Evolutionary conservation across 1,140 invertebrate species (phyloP).

Genomic region (Metaphire vulgaris): DNA sequence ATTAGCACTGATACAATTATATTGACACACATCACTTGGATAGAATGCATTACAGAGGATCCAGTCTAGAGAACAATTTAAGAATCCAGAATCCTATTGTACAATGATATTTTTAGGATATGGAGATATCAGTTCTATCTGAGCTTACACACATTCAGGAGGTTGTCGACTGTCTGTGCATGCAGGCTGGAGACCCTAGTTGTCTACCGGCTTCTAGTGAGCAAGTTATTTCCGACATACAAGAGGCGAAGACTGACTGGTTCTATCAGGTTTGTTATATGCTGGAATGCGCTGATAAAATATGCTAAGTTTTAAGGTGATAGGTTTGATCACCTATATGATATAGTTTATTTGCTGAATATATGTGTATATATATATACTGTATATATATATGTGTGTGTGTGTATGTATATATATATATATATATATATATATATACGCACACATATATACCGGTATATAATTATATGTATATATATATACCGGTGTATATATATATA

Average conservation of each 20-base stretch:
- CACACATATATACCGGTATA: constrained; percentile 10
- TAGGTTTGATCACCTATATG: too few species aligned
- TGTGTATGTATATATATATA: constrained; percentile 4
- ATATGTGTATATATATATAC: constrained; percentile 1
- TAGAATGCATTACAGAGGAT: too few species aligned
- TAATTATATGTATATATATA: constrained; percentile 3
- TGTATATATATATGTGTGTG: background rate
- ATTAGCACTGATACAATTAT: too few species aligned
- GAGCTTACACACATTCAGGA: constrained; percentile 27
- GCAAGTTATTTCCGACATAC: constrained; percentile 67
- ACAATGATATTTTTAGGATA: constrained; percentile 19
- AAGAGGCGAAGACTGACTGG: background rate
- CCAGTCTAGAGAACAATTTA: too few species aligned
- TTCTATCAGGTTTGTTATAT: background rate
- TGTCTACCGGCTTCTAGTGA: constrained; percentile 56
- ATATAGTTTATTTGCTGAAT: too few species aligned
- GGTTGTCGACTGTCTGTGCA: constrained; percentile 22
- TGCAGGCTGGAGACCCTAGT: constrained; percentile 25
- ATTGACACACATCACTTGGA: too few species aligned
- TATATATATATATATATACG: constrained; percentile 9
- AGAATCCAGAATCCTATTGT: too few species aligned
- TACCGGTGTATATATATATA: constrained; percentile 3
- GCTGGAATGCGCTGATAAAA: too few species aligned
- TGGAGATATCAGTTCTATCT: constrained; percentile 21
- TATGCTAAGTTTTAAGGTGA: too few species aligned